Base-by-base conservation (phyloP, 1,140 invertebrate species). In the Hypsibius dujardini region DNA sequence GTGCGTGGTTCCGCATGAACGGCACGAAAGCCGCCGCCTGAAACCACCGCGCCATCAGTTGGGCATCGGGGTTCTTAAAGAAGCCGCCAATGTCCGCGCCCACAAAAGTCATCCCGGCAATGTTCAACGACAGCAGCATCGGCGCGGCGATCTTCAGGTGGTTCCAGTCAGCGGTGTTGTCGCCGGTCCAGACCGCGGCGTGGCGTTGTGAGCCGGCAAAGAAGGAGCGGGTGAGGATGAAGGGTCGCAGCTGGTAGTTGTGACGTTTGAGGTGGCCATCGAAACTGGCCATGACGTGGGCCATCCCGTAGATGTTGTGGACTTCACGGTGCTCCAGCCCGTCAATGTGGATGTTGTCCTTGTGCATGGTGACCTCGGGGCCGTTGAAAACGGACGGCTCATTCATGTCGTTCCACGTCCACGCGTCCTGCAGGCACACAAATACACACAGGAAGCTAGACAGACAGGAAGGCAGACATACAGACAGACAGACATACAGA, bases 361-460 rank as follows among this genome's bases (percentile, higher is more conserved):
- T 84, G 73, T 81, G 78, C 86, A 96, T 92, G 0, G 92, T 96
- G 15, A 95, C 84, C 82, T 99, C 96, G 0, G 95, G 95, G 0
- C 95, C 95, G 80, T 92, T 98, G 77, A 99, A 99, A 0, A 99
- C 94, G 14, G 90, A 92, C 0, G 95, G 94, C 78, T 99, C 96
- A 77, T 98, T 98, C 96, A 99, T 98, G 76, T 99, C 96, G 77
- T 98, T 99, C 96, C 96, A 99, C 59, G 93, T 87, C 78, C 90
- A 89, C 0, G 95, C 84, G 76, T 94, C 92, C 67, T n/a, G n/a
- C n/a, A n/a, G n/a, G n/a, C n/a, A n/a, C n/a, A n/a, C n/a, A n/a
- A n/a, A n/a, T n/a, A n/a, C n/a, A n/a, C n/a, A n/a, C n/a, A n/a
- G n/a, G n/a, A n/a, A n/a, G n/a, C n/a, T n/a, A n/a, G n/a, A n/a